Evolutionary conservation across 1,140 invertebrate species (phyloP), one percentile per base, ranked within the genome.

Genomic region (Drosophila parabipectinata): DNA sequence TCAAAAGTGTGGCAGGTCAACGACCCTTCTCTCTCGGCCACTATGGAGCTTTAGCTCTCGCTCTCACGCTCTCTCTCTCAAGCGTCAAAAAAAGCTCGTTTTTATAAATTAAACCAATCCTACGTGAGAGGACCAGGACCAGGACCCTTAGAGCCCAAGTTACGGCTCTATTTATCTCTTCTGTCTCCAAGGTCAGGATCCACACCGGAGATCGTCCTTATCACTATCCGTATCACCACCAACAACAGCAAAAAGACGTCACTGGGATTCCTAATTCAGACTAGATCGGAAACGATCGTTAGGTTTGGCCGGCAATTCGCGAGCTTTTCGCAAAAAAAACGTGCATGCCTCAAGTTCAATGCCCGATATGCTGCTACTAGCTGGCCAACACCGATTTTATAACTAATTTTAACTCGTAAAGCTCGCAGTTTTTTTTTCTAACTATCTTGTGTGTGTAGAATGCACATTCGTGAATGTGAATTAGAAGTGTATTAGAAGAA

Each of bases 281-380:
- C 67, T 69, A 69, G 63, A 67, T 51, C 34, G 30, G 32, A 47
- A 21, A 12, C 39, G 39, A 37, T 15, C 41, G 14, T 5, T 18
- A 15, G 2, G 6, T 44, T 44, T 14, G 41, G 39, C 5, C 10
- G 26, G 18, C 4, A 39, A 53, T 68, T 56, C 1, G 26, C 41
- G n/a, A 71, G 68, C 68, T 72, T 57, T 72, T 52, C 15, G 18
- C 10, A 44, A 24, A 21, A 2, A 55, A 14, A 55, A 14, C 66
- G 34, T 72, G 54, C 30, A 69, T 44, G 14, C 45, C 47, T 64
- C 72, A 74, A 74, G 72, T 74, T 74, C 72, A 74, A 57, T 74
- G 72, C 24, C 71, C 72, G 72, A 66, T 66, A 53, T 37, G 34
- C 34, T 66, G 28, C 34, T 66, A 47, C 39, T 48, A 44, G 9